phyloP scores from a whole-genome alignment of 1,140 invertebrate species.

The Trigoniulus corallinus region DNA sequence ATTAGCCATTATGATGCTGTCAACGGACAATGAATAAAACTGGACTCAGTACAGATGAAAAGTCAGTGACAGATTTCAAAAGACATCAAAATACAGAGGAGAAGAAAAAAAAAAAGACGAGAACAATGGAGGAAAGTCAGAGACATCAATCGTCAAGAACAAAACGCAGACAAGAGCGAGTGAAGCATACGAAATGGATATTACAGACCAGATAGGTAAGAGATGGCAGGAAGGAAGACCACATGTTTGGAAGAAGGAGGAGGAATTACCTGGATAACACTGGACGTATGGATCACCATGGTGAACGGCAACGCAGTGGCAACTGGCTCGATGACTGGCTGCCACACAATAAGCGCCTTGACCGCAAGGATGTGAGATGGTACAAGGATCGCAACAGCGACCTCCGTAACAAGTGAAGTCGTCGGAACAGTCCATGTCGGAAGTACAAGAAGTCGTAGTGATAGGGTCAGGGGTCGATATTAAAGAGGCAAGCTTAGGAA shows the following conservation, averaged over 20 bases:
- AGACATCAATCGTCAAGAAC: too few relatives aligned
- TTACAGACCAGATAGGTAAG: slow-evolving; percentile 5
- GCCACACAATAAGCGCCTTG: slow-evolving; percentile 21
- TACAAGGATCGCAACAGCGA: slow-evolving; percentile 47
- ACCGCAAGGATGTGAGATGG: slow-evolving; percentile 33
- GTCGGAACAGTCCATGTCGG: slow-evolving; percentile 20
- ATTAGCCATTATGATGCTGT: too few relatives aligned
- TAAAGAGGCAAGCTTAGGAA: too few relatives aligned
- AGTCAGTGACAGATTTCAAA: too few relatives aligned
- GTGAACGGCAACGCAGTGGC: slow-evolving; percentile 19
- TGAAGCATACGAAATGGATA: slow-evolving; percentile 45
- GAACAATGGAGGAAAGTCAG: slow-evolving; percentile 69
- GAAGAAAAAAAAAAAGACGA: slow-evolving; percentile 80
- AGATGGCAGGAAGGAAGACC: not conserved
- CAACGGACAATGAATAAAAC: too few relatives aligned
- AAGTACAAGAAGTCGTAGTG: slow-evolving; percentile 17
- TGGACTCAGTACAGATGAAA: too few relatives aligned
- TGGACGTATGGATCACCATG: slow-evolving; percentile 53
- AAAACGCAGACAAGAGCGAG: slow-evolving; percentile 76
- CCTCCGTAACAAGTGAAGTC: slow-evolving; percentile 22
- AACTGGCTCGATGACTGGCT: slow-evolving; percentile 18
- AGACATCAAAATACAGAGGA: too few relatives aligned
- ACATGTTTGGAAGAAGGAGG: not conserved
- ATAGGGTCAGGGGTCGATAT: too few relatives aligned
- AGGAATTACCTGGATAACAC: slow-evolving; percentile 37